Conservation (phyloP, 2,888 invertebrate genomes). For the Erebia epiphron region DNA sequence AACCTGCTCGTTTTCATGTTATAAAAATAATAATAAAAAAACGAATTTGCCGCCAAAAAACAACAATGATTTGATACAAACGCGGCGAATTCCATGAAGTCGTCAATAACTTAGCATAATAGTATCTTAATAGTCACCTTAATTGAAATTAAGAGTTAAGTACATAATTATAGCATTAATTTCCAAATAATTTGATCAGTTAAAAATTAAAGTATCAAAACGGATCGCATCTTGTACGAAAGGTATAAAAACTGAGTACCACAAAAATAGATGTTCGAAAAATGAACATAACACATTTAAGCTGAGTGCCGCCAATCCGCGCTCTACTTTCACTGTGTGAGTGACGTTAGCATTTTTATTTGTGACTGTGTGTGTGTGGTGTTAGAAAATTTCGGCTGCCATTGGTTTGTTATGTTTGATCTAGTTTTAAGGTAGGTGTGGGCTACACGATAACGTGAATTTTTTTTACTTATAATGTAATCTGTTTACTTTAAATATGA, state of each 20-base stretch:
- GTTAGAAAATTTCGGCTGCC: constrained; percentile 36
- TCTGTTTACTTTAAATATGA: not conserved
- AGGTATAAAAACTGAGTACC: constrained; percentile 72
- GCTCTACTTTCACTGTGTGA: constrained; percentile 46
- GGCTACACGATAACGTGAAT: constrained; percentile 7
- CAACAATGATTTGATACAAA: no score
- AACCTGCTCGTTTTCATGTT: no score
- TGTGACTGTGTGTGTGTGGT: constrained; percentile 37
- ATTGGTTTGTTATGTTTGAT: constrained; percentile 30
- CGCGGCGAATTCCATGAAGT: no score
- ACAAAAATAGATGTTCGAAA: constrained; percentile 79
- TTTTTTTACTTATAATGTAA: not conserved
- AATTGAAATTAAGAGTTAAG: no score
- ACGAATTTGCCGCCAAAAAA: no score
- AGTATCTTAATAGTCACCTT: no score
- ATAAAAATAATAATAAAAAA: no score
- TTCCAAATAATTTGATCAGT: not conserved
- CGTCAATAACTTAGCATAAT: no score
- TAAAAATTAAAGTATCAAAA: constrained; percentile 54
- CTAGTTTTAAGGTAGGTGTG: constrained; percentile 20
- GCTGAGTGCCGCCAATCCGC: constrained; percentile 59
- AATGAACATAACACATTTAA: constrained; percentile 69
- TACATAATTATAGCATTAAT: not conserved
- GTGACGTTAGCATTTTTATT: constrained; percentile 46
- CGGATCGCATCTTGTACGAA: constrained; percentile 41